Evolutionary conservation across 37 sponge, comb jelly and placozoan genomes (phyloP).

Genomic region (Diacarnus erythraeanus): DNA sequence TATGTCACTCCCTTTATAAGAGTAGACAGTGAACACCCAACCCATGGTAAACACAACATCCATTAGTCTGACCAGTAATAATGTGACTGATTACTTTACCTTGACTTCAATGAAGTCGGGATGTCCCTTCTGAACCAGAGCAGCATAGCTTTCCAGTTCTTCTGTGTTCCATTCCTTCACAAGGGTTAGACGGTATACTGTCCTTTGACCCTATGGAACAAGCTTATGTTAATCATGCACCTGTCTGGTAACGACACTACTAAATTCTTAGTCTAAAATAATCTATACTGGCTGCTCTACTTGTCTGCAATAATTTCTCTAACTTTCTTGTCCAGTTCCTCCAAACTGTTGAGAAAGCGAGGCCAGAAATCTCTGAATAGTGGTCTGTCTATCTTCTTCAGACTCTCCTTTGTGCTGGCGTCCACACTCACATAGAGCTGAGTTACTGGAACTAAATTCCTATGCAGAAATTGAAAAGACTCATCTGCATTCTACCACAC

Average conservation of each 20-base stretch:
- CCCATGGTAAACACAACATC: too few relatives aligned
- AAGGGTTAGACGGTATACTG: conserved; percentile 94
- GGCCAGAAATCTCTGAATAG: conserved; percentile 94
- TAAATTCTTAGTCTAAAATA: neutral
- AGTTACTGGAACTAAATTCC: conserved; percentile 84
- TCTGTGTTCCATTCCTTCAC: conserved; percentile 97
- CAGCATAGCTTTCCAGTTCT: conserved; percentile 83
- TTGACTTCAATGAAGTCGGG: conserved; percentile 98
- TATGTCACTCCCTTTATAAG: conserved; percentile 86
- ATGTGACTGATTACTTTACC: conserved; percentile 7
- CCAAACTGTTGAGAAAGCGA: conserved; percentile 76
- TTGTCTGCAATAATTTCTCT: neutral
- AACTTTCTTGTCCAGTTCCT: conserved; percentile 83
- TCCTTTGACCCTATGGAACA: conserved; percentile 79
- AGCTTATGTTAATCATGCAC: neutral
- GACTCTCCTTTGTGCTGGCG: conserved; percentile 87
- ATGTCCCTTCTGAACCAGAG: conserved; percentile 72
- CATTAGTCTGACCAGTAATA: neutral
- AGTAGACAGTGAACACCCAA: neutral
- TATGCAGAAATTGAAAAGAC: neutral
- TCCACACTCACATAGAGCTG: conserved; percentile 98
- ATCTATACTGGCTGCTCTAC: neutral
- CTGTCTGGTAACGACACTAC: too few relatives aligned
- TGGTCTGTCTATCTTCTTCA: conserved; percentile 94
- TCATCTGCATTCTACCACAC: neutral